Conservation (phyloP, 1,140 invertebrate genomes). For the Eupristina koningsbergeri region DNA sequence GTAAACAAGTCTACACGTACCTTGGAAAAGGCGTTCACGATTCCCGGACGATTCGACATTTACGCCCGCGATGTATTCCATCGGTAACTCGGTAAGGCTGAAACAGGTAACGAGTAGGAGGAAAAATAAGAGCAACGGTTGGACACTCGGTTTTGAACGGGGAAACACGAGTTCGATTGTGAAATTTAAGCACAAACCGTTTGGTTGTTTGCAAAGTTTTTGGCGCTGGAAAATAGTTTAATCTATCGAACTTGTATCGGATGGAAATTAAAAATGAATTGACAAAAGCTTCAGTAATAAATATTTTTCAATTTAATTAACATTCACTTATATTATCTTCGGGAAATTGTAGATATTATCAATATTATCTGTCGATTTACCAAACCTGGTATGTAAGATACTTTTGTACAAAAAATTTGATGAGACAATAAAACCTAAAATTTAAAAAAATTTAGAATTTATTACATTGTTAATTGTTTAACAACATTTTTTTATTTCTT, state of each 20-base stretch:
- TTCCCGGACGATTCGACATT: constrained; percentile 5
- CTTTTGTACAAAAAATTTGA: too few relatives aligned
- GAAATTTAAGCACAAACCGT: not conserved
- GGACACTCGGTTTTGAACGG: not conserved
- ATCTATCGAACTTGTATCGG: not conserved
- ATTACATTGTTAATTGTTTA: too few relatives aligned
- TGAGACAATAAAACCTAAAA: too few relatives aligned
- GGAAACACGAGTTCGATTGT: not conserved
- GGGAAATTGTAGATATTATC: not conserved
- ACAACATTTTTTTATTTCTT: too few relatives aligned
- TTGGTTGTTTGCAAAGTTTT: not conserved
- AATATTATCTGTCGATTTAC: not conserved
- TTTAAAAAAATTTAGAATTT: too few relatives aligned
- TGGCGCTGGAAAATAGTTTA: not conserved
- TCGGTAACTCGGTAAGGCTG: not conserved
- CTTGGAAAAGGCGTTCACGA: constrained; percentile 27
- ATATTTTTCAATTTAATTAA: not conserved
- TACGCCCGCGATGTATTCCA: constrained; percentile 8
- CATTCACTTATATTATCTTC: too few relatives aligned
- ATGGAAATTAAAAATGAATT: not conserved
- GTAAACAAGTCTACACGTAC: constrained; percentile 60
- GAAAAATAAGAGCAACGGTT: not conserved
- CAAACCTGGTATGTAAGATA: too few relatives aligned
- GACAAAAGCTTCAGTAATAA: not conserved
- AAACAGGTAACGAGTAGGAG: not conserved